Conservation (phyloP, 2,888 invertebrate species). For the Dinocampus coccinellae region DNA sequence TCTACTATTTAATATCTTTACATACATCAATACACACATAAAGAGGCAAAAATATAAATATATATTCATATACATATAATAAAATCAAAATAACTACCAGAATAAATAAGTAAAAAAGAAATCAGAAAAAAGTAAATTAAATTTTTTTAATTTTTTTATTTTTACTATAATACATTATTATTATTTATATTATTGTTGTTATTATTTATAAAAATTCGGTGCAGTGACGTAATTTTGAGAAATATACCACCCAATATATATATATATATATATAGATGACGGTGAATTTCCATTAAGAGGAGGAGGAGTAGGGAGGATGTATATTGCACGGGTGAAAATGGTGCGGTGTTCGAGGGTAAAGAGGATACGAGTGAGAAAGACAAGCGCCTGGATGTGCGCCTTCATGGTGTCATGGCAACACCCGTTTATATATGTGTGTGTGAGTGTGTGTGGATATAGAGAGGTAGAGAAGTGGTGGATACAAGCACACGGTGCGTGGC, state of each 20-base stretch:
- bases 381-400: constrained; percentile 57
- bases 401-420: constrained; percentile 68
- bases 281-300: not conserved
- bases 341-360: constrained; percentile 20
- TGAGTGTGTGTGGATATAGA: not conserved
- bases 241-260: constrained; percentile 13
- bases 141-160: no score
- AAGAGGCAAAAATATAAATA: no score
- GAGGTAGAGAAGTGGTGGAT: constrained; percentile 1
- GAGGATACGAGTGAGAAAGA: constrained; percentile 38
- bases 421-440: constrained; percentile 47
- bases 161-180: not conserved
- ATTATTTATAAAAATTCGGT: not conserved
- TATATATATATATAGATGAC: not conserved
- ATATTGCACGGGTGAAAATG: constrained; percentile 32
- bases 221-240: constrained; percentile 15
- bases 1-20: not conserved
- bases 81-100: no score
- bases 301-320: not conserved
- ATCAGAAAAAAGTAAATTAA: no score
- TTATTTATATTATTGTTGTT: not conserved
- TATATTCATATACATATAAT: not conserved
- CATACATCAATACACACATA: not conserved
- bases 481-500: not conserved
- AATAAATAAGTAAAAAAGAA: not conserved